phyloP scores from a whole-genome alignment of 2,797 vertebrate genomes.

The Crax fasciolata region DNA sequence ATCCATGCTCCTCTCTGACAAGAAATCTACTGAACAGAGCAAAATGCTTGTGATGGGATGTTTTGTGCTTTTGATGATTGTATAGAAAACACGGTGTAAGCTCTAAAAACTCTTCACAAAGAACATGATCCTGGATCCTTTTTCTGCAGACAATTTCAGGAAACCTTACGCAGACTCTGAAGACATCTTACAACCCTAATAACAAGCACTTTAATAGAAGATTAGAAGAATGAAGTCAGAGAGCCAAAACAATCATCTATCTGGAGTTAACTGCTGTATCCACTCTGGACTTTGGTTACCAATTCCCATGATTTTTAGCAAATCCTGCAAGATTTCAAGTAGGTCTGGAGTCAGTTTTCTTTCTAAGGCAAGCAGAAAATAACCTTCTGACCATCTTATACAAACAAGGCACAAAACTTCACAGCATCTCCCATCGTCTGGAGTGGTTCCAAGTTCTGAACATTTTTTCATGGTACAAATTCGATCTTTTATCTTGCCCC shows the following conservation, averaged over 20 bases:
- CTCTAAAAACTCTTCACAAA: neutral
- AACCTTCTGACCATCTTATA: slow-evolving; percentile 26
- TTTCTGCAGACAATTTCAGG: neutral
- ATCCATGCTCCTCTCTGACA: neutral
- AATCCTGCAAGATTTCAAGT: slow-evolving; percentile 12
- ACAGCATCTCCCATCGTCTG: neutral
- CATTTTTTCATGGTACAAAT: neutral
- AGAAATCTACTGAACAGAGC: neutral
- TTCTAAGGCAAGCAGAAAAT: slow-evolving; percentile 26
- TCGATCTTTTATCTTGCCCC: neutral
- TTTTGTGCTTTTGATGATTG: neutral
- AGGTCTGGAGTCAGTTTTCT: slow-evolving; percentile 4
- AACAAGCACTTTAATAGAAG: neutral
- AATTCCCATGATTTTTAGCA: slow-evolving; percentile 11
- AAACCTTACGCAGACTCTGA: neutral
- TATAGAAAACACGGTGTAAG: neutral
- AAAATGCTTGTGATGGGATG: neutral
- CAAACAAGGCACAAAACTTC: slow-evolving; percentile 9
- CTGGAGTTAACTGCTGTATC: neutral
- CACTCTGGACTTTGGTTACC: neutral
- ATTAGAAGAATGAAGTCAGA: neutral
- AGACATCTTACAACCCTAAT: neutral
- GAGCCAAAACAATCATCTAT: slow-evolving; percentile 3
- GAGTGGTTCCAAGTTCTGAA: slow-evolving; percentile 6
- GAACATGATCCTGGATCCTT: neutral